Conservation (phyloP, 2,888 invertebrate species). For the Diabrotica balteata region DNA sequence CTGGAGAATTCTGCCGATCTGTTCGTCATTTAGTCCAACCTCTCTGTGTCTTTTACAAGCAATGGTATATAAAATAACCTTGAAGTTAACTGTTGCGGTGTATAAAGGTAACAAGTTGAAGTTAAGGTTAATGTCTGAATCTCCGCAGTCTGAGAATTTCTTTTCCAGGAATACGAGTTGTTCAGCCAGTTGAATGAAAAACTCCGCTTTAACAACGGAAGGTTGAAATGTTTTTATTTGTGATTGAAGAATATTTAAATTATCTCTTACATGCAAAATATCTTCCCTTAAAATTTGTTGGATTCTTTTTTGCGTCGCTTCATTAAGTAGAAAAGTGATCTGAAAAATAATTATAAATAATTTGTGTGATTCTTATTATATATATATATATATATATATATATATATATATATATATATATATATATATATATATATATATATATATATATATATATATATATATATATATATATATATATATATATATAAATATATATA, state of each 20-base stretch:
- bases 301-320: not conserved
- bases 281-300: not conserved
- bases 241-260: not conserved
- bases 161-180: slow-evolving; percentile 10
- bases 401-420: too few relatives aligned
- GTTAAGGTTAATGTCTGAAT: slow-evolving; percentile 2
- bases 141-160: not conserved
- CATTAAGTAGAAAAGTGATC: not conserved
- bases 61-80: slow-evolving; percentile 5
- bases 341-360: not conserved
- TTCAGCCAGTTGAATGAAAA: slow-evolving; percentile 11
- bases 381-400: too few relatives aligned
- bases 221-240: not conserved
- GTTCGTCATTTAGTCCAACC: slow-evolving; percentile 4
- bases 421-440: too few relatives aligned
- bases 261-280: not conserved
- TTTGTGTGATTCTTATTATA: too few relatives aligned
- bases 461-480: too few relatives aligned
- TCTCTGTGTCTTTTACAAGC: not conserved
- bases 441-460: too few relatives aligned
- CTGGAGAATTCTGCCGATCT: not conserved
- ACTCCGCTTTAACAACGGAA: not conserved
- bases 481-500: too few relatives aligned
- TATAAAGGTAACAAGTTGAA: slow-evolving; percentile 5
- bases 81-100: slow-evolving; percentile 1